Conservation (phyloP, 2,888 invertebrate species). For the Lasioglossum oenotherae region DNA sequence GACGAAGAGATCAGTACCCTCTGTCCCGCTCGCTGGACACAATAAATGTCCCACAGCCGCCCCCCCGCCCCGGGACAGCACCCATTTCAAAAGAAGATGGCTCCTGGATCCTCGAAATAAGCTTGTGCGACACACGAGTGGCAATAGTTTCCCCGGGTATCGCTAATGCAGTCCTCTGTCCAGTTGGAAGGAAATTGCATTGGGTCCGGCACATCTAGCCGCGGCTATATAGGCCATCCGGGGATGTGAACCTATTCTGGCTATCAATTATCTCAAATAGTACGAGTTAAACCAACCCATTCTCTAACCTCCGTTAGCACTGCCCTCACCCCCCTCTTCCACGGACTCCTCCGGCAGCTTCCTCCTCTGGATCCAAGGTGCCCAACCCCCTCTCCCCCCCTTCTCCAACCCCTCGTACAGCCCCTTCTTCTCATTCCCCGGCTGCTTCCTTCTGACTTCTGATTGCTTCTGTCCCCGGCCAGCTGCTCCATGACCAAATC, state of each 20-base stretch:
- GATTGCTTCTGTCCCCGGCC: conserved; percentile 79
- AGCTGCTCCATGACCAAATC: conserved; percentile 78
- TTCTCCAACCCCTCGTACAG: conserved; percentile 36
- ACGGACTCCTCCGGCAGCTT: conserved; percentile 34
- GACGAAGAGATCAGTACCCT: conserved; percentile 7
- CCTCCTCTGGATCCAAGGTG: neutral
- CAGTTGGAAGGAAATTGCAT: conserved; percentile 78
- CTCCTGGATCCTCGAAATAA: conserved; percentile 42
- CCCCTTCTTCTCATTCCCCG: conserved; percentile 58
- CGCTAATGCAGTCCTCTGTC: conserved; percentile 78
- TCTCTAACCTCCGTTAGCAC: conserved; percentile 72
- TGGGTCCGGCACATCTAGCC: conserved; percentile 61
- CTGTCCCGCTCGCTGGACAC: conserved; percentile 18
- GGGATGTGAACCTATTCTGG: conserved; percentile 72
- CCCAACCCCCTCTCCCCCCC: conserved; percentile 3
- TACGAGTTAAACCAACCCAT: conserved; percentile 78
- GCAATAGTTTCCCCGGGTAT: conserved; percentile 72
- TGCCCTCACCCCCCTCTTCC: conserved; percentile 40
- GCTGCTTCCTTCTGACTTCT: conserved; percentile 75
- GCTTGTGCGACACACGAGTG: conserved; percentile 36
- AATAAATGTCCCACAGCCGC: conserved; percentile 60
- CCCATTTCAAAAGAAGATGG: conserved; percentile 57
- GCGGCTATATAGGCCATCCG: conserved; percentile 56
- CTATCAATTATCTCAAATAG: conserved; percentile 81
- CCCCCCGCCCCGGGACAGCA: neutral